These are phyloP conservation scores for Sebastiscus tertius DNA, from an alignment of 2,797 vertebrate species.

Conservation along the genomic window DNA sequence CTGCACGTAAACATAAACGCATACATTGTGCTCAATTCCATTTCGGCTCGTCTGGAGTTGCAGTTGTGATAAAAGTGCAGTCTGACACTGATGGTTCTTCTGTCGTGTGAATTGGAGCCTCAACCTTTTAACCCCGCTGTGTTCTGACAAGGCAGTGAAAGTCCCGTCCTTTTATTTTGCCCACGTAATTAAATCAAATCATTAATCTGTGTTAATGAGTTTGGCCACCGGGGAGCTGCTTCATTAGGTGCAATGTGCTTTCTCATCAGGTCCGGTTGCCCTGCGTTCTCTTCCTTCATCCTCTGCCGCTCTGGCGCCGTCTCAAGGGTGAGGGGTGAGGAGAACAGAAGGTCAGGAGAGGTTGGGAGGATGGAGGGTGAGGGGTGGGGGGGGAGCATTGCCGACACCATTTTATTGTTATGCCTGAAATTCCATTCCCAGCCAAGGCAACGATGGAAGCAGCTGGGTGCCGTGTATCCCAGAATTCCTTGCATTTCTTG, in stretches of 20 bases:
- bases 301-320: slow-evolving; percentile 31
- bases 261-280: slow-evolving; percentile 47
- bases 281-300: slow-evolving; percentile 1
- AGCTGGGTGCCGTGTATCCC: background rate
- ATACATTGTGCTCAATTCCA: background rate
- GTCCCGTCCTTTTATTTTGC: slow-evolving; percentile 22
- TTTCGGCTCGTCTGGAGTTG: background rate
- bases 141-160: slow-evolving; percentile 16
- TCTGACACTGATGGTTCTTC: background rate
- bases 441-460: background rate
- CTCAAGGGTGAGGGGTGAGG: slow-evolving; percentile 37
- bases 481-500: background rate
- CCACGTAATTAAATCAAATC: slow-evolving; percentile 46
- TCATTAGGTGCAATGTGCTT: slow-evolving; percentile 56
- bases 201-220: slow-evolving; percentile 66
- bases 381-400: background rate
- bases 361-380: background rate
- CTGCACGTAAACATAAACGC: background rate
- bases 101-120: background rate
- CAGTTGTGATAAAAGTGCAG: background rate
- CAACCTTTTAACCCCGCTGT: slow-evolving; percentile 11
- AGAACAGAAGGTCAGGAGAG: slow-evolving; percentile 57
- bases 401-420: slow-evolving; percentile 50
- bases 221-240: slow-evolving; percentile 43
- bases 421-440: slow-evolving; percentile 43